Conservation (phyloP, 2,888 invertebrate species). For the Trimorus sp. region DNA sequence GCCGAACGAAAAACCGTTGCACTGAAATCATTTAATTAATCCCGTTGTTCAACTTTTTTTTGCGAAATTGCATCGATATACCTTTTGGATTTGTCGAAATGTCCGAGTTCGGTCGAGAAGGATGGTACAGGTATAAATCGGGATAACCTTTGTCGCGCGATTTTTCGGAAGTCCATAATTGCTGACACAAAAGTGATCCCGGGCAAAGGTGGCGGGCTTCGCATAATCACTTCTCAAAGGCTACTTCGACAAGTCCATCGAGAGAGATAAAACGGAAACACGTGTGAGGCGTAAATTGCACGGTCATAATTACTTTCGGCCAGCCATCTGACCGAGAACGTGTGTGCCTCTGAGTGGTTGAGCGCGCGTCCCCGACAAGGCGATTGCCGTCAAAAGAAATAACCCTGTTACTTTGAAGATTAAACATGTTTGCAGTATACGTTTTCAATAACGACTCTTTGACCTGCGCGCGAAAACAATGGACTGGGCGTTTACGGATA, state of each 20-base stretch:
- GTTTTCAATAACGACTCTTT: slow-evolving; percentile 12
- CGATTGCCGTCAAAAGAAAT: slow-evolving; percentile 20
- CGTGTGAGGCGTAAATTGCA: slow-evolving; percentile 56
- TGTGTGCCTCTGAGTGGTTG: slow-evolving; percentile 8
- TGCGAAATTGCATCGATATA: no score
- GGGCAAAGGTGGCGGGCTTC: slow-evolving; percentile 34
- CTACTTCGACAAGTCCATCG: slow-evolving; percentile 50
- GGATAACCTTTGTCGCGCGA: background rate
- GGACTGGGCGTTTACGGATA: no score
- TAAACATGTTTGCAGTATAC: slow-evolving; percentile 6
- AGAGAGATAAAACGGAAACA: slow-evolving; percentile 49
- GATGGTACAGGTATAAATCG: no score
- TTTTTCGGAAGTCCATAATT: slow-evolving; percentile 18
- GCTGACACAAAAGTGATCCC: slow-evolving; percentile 31
- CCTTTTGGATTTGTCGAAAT: no score
- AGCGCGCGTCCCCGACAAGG: background rate
- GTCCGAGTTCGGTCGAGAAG: no score
- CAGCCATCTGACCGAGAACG: slow-evolving; percentile 27
- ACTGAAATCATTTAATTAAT: no score
- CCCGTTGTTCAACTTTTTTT: no score
- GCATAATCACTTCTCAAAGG: slow-evolving; percentile 54
- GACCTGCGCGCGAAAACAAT: background rate
- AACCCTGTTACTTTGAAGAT: slow-evolving; percentile 1
- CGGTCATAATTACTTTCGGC: slow-evolving; percentile 53
- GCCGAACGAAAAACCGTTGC: no score